Conservation (phyloP, 1,140 invertebrate genomes). For the Eurytemora carolleeae region DNA sequence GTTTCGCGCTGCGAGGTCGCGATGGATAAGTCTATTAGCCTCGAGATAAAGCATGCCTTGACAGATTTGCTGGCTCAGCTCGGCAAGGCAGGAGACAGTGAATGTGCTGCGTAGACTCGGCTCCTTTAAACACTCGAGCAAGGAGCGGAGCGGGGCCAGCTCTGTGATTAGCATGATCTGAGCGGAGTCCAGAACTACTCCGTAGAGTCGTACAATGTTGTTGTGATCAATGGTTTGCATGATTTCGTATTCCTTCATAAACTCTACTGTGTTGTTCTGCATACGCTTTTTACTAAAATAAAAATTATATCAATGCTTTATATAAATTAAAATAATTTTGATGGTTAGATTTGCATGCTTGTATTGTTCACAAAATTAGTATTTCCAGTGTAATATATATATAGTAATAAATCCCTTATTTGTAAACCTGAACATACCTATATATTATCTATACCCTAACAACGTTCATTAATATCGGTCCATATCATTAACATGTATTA, state of each 20-base stretch:
- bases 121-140: constrained; percentile 83
- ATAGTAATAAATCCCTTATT: too few species aligned
- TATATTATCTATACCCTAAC: too few species aligned
- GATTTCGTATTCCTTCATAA: constrained; percentile 90
- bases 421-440: too few species aligned
- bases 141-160: constrained; percentile 73
- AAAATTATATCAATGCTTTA: neutral
- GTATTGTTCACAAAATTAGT: too few species aligned
- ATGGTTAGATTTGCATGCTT: too few species aligned
- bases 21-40: constrained; percentile 77
- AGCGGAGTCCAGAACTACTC: constrained; percentile 83
- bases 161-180: constrained; percentile 90
- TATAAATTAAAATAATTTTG: neutral
- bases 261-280: constrained; percentile 86
- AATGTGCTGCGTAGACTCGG: constrained; percentile 65
- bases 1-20: constrained; percentile 81
- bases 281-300: constrained; percentile 58
- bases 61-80: constrained; percentile 82
- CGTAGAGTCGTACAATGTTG: constrained; percentile 87
- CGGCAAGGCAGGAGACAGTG: constrained; percentile 63
- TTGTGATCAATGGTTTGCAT: constrained; percentile 95
- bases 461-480: too few species aligned
- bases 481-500: too few species aligned
- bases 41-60: constrained; percentile 92
- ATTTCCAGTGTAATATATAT: too few species aligned